Evolutionary conservation across 2,113 vertebrate genomes (phyloP).

Genomic region (Malurus elegans): DNA sequence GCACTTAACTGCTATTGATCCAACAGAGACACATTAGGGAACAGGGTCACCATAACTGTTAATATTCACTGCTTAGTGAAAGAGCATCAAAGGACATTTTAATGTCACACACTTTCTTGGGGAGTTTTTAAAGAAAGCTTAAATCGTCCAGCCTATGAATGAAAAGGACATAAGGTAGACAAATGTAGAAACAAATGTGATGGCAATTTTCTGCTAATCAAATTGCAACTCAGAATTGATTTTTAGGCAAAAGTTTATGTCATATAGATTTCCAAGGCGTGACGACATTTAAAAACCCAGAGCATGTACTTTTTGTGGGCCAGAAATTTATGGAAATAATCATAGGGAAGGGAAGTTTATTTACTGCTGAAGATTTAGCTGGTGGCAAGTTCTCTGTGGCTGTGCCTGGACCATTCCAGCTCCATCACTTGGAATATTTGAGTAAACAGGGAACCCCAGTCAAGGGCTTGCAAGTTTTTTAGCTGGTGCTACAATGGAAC

Average conservation of each 20-base stretch:
- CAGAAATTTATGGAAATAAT: slow-evolving; percentile 33
- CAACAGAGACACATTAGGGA: slow-evolving; percentile 94
- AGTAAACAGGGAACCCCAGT: background rate
- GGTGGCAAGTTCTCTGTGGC: background rate
- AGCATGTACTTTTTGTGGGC: slow-evolving; percentile 72
- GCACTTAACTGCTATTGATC: slow-evolving; percentile 99
- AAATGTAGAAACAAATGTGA: slow-evolving; percentile 92
- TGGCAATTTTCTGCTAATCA: slow-evolving; percentile 95
- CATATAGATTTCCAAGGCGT: slow-evolving; percentile 83
- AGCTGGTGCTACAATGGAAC: background rate
- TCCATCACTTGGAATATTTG: background rate
- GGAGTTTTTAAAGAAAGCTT: slow-evolving; percentile 94
- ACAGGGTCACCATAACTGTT: slow-evolving; percentile 97
- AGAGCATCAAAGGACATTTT: slow-evolving; percentile 99
- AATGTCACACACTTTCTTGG: slow-evolving; percentile 98
- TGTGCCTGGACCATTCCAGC: background rate
- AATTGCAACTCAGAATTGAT: slow-evolving; percentile 91
- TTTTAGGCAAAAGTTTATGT: slow-evolving; percentile 86
- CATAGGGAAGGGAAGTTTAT: slow-evolving; percentile 44
- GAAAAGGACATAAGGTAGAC: slow-evolving; percentile 95
- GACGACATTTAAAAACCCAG: slow-evolving; percentile 85
- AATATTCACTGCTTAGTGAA: slow-evolving; percentile 96
- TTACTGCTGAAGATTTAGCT: slow-evolving; percentile 26
- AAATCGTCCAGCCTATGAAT: slow-evolving; percentile 90
- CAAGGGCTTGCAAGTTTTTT: background rate